phyloP scores from a whole-genome alignment of 2,888 invertebrate genomes.

The Minunthozetes semirufus region DNA sequence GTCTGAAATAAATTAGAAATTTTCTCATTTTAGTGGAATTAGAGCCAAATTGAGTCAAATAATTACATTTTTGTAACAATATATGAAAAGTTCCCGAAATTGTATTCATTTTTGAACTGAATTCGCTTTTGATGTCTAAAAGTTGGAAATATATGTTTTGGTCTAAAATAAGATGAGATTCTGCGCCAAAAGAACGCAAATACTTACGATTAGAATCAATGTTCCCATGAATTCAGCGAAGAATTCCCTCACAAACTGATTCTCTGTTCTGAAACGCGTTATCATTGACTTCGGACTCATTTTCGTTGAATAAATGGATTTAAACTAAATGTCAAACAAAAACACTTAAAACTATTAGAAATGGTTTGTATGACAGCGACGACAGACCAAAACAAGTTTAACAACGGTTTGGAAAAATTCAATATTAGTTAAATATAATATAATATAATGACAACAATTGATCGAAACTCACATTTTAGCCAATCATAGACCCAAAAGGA shows the following conservation, averaged over 20 bases:
- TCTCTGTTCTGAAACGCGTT: not conserved
- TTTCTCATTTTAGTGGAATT: no score
- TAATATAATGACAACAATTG: not conserved
- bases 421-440: not conserved
- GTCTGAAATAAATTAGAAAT: no score
- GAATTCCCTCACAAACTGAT: constrained; percentile 18
- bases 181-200: not conserved
- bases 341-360: constrained; percentile 6
- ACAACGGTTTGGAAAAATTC: not conserved
- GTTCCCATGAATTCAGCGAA: constrained; percentile 32
- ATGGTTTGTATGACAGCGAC: not conserved
- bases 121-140: no score
- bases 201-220: constrained; percentile 32
- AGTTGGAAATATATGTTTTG: no score
- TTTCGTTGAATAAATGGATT: not conserved
- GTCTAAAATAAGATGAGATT: not conserved
- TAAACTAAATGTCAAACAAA: not conserved
- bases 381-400: not conserved
- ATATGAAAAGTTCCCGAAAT: no score
- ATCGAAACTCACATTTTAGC: not conserved
- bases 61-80: no score
- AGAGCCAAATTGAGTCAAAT: no score
- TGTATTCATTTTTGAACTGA: no score
- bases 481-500: not conserved
- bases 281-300: constrained; percentile 3